Conservation (phyloP, 2,113 vertebrate species). For the Anguilla rostrata region DNA sequence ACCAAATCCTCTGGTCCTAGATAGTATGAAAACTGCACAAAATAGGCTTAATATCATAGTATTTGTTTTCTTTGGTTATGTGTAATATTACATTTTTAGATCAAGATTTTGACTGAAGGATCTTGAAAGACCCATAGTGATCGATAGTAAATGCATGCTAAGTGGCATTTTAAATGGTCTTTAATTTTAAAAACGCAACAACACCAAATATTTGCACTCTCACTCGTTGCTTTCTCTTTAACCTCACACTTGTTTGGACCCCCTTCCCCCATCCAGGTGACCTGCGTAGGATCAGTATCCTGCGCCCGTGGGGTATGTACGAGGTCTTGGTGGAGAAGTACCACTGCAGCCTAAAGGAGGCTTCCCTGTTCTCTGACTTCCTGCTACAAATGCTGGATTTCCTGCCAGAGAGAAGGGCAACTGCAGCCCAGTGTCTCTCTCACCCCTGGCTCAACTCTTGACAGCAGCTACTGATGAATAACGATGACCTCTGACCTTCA, state of each 20-base stretch:
- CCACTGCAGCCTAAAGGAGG: constrained; percentile 62
- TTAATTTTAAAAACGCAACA: too few relatives aligned
- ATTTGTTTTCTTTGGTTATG: too few relatives aligned
- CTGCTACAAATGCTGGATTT: constrained; percentile 75
- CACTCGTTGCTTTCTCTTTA: too few relatives aligned
- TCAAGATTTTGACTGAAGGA: too few relatives aligned
- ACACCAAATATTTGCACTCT: too few relatives aligned
- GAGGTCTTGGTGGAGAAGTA: constrained; percentile 74
- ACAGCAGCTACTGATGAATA: not conserved
- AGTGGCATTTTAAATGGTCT: too few relatives aligned
- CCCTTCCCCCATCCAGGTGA: constrained; percentile 62
- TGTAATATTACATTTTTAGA: too few relatives aligned
- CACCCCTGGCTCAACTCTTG: constrained; percentile 73
- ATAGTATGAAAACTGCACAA: too few relatives aligned
- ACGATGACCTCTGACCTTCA: not conserved
- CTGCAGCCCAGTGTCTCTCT: constrained; percentile 73
- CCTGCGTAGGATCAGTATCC: constrained; percentile 61
- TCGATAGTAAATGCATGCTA: too few relatives aligned
- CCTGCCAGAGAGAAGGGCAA: constrained; percentile 68
- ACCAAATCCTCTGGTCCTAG: too few relatives aligned
- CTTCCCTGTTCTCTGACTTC: constrained; percentile 67
- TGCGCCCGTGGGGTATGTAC: constrained; percentile 71
- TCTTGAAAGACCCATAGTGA: too few relatives aligned
- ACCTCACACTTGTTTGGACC: not conserved
- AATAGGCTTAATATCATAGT: too few relatives aligned